Evolutionary conservation across 2,797 vertebrate genomes (phyloP).

Genomic region (Sylvilagus floridanus): DNA sequence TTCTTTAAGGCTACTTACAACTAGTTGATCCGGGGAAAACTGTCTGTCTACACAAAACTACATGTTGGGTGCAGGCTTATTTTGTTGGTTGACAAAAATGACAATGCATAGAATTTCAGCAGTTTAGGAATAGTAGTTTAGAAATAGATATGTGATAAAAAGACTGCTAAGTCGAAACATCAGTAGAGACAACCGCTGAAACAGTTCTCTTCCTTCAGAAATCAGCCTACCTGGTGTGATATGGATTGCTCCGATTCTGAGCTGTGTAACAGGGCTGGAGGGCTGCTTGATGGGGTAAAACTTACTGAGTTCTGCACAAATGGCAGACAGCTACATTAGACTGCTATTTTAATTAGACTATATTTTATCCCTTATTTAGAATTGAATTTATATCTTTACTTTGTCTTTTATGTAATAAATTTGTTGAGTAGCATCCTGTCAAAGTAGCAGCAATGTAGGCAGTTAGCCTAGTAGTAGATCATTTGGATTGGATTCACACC

Average conservation of each 20-base stretch:
- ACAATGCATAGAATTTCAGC: not conserved
- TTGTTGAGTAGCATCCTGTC: slow-evolving; percentile 4
- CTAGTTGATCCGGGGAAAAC: not conserved
- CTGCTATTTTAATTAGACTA: no score
- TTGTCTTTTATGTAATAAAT: slow-evolving; percentile 6
- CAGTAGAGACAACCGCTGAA: not conserved
- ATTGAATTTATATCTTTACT: not conserved
- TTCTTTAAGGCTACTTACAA: not conserved
- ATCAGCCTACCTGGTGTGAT: not conserved
- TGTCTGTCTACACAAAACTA: not conserved
- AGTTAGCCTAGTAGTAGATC: no score
- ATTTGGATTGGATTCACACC: no score
- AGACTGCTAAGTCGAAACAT: not conserved
- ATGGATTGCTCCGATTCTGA: not conserved
- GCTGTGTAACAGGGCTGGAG: not conserved
- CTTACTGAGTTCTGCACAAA: not conserved
- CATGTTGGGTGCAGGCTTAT: not conserved
- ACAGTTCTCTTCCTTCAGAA: not conserved
- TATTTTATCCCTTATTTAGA: slow-evolving; percentile 12
- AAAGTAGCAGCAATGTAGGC: not conserved
- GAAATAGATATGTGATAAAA: not conserved
- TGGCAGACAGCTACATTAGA: not conserved
- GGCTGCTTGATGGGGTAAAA: not conserved
- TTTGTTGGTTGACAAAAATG: slow-evolving; percentile 5
- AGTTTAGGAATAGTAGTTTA: not conserved